phyloP scores from a whole-genome alignment of 2,797 vertebrate species.

The Manis pentadactyla region DNA sequence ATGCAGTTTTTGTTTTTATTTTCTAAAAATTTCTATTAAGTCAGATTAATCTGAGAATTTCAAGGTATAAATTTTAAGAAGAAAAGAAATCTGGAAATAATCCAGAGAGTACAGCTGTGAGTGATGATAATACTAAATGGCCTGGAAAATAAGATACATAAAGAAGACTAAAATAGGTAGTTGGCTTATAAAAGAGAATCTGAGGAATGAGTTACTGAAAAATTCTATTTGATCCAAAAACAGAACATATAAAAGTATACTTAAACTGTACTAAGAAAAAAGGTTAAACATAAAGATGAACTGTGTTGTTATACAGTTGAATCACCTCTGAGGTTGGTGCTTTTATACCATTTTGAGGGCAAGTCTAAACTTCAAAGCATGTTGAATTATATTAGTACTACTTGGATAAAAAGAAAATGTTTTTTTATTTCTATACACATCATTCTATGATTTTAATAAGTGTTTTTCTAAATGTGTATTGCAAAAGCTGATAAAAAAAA shows the following conservation, averaged over 20 bases:
- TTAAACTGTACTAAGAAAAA: constrained; percentile 1
- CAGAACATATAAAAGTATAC: constrained; percentile 16
- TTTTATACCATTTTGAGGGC: constrained; percentile 33
- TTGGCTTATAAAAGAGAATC: constrained; percentile 16
- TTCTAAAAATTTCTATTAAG: not conserved
- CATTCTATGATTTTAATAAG: not conserved
- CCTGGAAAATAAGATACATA: constrained; percentile 45
- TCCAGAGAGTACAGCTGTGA: not conserved
- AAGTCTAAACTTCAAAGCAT: not conserved
- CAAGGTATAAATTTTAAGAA: not conserved
- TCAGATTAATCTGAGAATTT: constrained; percentile 38
- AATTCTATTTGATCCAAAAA: constrained; percentile 40
- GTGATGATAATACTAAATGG: not conserved
- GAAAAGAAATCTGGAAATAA: not conserved
- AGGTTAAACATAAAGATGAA: constrained; percentile 41
- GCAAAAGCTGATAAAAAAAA: constrained; percentile 6
- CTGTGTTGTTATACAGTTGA: not conserved
- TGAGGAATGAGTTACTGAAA: constrained; percentile 31
- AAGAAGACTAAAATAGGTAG: not conserved
- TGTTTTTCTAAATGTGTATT: not conserved
- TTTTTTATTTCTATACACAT: not conserved
- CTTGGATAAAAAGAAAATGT: not conserved
- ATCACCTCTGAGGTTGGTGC: not conserved
- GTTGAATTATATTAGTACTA: constrained; percentile 19
- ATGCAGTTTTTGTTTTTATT: not conserved